phyloP scores from a whole-genome alignment of 2,113 vertebrate genomes.

The Willisornis vidua region DNA sequence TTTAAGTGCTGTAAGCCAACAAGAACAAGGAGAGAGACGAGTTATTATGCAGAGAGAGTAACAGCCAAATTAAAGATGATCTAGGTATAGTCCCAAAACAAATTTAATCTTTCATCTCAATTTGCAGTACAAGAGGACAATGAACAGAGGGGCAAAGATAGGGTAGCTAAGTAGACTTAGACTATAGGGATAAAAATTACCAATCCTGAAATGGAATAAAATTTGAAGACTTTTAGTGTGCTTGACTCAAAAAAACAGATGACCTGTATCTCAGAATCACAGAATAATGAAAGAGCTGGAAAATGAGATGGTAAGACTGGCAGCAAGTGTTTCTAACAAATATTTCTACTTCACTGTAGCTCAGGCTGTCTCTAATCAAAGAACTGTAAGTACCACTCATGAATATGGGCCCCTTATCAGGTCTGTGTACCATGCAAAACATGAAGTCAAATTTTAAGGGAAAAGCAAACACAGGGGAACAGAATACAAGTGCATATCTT shows the following conservation, averaged over 20 bases:
- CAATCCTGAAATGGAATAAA: background rate
- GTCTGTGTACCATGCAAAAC: background rate
- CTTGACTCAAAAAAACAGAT: background rate
- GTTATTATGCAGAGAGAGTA: background rate
- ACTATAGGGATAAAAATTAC: background rate
- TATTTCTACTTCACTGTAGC: background rate
- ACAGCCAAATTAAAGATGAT: background rate
- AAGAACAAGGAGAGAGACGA: background rate
- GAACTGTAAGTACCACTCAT: background rate
- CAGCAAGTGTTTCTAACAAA: background rate
- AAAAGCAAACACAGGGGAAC: background rate
- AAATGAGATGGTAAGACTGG: background rate
- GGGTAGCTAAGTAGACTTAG: background rate
- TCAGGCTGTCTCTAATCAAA: background rate
- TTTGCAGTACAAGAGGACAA: background rate
- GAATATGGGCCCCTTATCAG: background rate
- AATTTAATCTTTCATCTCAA: background rate
- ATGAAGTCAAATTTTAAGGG: background rate
- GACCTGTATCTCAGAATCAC: background rate
- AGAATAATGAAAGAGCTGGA: background rate
- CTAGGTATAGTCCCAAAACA: background rate
- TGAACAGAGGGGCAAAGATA: background rate
- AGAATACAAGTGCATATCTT: background rate
- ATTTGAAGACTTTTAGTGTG: background rate
- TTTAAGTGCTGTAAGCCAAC: background rate